A percentile compares a stretch with the other conserved stretches of the same genome.
Evolutionary conservation across 2,113 vertebrate genomes (phyloP).

Genomic region (Silurus asotus): DNA sequence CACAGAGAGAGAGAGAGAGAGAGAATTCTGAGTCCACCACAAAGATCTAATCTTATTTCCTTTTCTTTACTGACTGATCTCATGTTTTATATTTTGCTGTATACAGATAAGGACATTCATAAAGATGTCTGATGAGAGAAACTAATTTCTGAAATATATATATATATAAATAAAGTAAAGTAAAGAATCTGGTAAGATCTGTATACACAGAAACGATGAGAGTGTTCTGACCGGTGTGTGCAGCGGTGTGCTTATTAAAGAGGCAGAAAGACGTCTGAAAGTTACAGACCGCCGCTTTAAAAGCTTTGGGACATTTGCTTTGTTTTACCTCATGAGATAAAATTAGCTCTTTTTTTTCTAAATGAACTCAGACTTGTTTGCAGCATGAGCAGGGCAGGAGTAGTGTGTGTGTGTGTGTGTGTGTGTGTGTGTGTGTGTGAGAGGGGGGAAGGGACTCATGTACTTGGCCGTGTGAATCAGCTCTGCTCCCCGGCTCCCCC

Average conservation of each 20-base stretch:
- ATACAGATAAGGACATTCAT: background rate
- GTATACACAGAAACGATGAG: background rate
- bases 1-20: background rate
- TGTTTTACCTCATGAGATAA: too few species aligned
- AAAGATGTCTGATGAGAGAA: background rate
- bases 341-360: background rate
- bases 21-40: background rate
- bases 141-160: too few species aligned
- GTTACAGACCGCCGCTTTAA: background rate
- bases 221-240: too few species aligned
- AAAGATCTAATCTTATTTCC: constrained; percentile 3
- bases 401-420: background rate
- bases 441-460: constrained; percentile 64
- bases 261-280: background rate
- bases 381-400: constrained; percentile 41
- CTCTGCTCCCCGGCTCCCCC: constrained; percentile 81
- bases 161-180: background rate
- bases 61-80: too few species aligned
- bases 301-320: background rate
- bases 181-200: background rate
- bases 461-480: constrained; percentile 82
- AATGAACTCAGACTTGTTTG: constrained; percentile 8
- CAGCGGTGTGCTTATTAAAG: background rate
- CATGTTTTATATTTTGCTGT: too few species aligned
- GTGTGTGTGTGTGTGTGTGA: constrained; percentile 48